Evolutionary conservation across 1,140 invertebrate species (phyloP), one percentile per base, ranked within the genome.

Genomic region (Pinna nobilis): DNA sequence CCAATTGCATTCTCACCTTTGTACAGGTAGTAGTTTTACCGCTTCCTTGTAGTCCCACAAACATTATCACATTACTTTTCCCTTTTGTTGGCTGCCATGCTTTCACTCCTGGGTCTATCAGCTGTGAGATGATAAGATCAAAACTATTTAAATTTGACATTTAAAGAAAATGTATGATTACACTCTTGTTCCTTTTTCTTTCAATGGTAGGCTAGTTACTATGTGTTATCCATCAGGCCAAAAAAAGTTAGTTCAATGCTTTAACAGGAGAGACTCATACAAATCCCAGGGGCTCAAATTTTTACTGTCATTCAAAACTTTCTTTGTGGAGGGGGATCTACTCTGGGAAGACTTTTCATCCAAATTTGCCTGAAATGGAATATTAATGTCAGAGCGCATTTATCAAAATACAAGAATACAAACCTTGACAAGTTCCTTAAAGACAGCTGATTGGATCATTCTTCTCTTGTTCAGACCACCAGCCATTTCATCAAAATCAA

Each of bases 1-100:
- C 18, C 20, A 30, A 9, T n/a, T 13, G 1, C 9, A n/a, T 20
- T 20, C 55, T 59, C 78, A 92, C 91, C 85, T 99, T 99, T 80
- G 98, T 99, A 92, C 98, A 99, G 28, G 98, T 99, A 44, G 98
- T 99, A 2, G 98, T 99, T 92, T 99, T 99, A 83, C 98, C 98
- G 76, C 97, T 98, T 77, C 98, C 98, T 81, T 93, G 98, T 1
- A 99, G 92, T 88, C 98, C 98, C 68, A 99, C 98, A 92, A 99
- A 99, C 98, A 99, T 99, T 78, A 99, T 97, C 15, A 99, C 91
- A 91, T 99, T 99, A 53, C 95, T 93, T 85, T 94, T 94, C 47
- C 96, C 97, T 92, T 99, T 99, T 0, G 95, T 91, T 74, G 98
- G 98, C 82, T 97, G 95, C 91, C 96, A 99, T 9, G 97, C 95